Evolutionary conservation across 2,797 vertebrate genomes (phyloP), one percentile per base, ranked within the genome.

Genomic region (Darevskia mixta): DNA sequence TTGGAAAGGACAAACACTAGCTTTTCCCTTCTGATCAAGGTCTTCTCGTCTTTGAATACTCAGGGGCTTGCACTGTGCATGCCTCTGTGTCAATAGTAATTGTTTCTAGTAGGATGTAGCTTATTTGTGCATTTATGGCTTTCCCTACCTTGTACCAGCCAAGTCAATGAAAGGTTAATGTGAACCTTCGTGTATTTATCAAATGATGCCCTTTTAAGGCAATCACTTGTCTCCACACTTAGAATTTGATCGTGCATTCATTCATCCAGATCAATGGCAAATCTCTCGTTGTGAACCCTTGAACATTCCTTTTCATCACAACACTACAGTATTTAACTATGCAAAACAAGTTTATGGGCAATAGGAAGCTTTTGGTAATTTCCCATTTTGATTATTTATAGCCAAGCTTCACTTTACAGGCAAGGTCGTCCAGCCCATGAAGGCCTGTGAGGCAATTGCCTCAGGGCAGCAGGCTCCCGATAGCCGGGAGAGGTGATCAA

Each of bases 141-240:
- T 67, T 69, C 75, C 75, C 64, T 45, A 7, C 20, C 61, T 32
- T 58, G 32, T 61, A 58, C 49, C 29, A 85, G 38, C 69, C 76
- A 55, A 43, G 45, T 79, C 77, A 86, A 69, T 71, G 66, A 79
- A 79, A 79, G 64, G 76, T 79, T 86, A 86, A 79, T 79, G n/a
- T 35, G 32, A 71, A 79, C 43, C 64, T 78, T 86, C 61, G 38
- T 86, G 76, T 35, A 86, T 71, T 71, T 69, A 79, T 69, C 43
- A 71, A 38, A 55, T 41, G 23, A 49, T 86, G 20, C 38, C 43
- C 41, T 86, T 86, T 79, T 79, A 79, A 86, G 43, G 20, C 49
- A 67, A 55, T 49, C 29, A 45, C n/a, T 86, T 78, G 69, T 64
- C 38, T 69, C 25, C 20, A 35, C 45, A 25, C 79, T 79, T 64